These are phyloP conservation scores for Iguana delicatissima DNA, from an alignment of 2,797 vertebrate species.

Conservation along the genomic window DNA sequence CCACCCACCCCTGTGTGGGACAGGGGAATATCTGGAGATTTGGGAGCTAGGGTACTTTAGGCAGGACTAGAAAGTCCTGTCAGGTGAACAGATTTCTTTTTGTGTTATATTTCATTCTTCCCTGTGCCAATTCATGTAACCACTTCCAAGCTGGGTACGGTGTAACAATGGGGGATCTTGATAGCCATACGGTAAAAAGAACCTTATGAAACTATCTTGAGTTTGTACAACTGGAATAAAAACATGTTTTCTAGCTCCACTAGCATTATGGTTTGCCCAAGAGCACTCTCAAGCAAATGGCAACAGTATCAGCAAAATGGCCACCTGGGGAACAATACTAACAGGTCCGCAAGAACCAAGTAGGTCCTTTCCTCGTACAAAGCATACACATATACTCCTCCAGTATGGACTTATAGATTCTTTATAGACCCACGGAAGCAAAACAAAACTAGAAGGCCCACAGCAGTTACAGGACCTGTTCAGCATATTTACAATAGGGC, in stretches of 20 bases:
- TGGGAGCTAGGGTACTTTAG: no score
- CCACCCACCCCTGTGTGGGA: no score
- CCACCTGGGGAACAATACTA: neutral
- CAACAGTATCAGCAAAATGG: no score
- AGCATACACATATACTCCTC: no score
- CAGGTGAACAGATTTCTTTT: no score
- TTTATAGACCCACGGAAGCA: neutral
- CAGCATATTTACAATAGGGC: neutral
- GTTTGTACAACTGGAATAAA: neutral
- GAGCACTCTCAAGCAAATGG: no score
- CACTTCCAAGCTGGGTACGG: neutral
- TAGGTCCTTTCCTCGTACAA: neutral
- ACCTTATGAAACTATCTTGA: neutral
- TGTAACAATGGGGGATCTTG: neutral
- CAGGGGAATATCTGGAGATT: no score
- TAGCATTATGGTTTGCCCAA: neutral
- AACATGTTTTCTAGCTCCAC: neutral
- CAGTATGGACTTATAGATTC: no score
- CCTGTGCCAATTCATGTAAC: neutral
- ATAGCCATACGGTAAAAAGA: neutral
- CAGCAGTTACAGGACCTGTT: neutral
- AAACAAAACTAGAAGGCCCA: neutral
- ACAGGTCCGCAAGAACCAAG: neutral
- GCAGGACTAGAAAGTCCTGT: no score
- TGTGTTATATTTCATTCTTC: no score